Conservation (phyloP, 2,797 vertebrate species). For the Amblyopsis hoosieri region DNA sequence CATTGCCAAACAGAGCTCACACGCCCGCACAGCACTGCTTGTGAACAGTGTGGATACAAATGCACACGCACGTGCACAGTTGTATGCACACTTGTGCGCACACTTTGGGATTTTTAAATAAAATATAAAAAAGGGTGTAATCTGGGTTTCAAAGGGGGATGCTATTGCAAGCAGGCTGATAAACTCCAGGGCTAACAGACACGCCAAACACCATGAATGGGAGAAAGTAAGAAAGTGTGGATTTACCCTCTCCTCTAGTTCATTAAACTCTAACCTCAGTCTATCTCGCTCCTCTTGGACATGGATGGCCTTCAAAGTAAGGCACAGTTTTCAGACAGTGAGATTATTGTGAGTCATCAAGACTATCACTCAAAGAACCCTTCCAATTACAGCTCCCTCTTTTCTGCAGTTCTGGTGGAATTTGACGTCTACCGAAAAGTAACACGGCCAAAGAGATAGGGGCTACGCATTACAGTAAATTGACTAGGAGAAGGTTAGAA, state of each 20-base stretch:
- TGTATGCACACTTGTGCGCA: constrained; percentile 7
- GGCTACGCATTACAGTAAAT: neutral
- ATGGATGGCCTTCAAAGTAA: constrained; percentile 83
- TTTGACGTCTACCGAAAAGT: neutral
- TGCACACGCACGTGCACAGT: constrained; percentile 34
- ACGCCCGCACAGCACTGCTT: constrained; percentile 47
- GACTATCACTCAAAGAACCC: constrained; percentile 36
- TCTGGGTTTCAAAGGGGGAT: constrained; percentile 57
- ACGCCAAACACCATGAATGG: constrained; percentile 62
- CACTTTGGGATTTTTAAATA: neutral
- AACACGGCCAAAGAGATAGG: neutral
- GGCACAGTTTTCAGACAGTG: constrained; percentile 68
- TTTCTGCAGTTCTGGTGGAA: neutral
- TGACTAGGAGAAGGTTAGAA: neutral
- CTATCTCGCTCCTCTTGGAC: constrained; percentile 86
- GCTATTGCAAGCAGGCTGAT: constrained; percentile 72
- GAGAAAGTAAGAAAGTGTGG: constrained; percentile 62
- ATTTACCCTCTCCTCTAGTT: constrained; percentile 91
- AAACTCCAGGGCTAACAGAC: constrained; percentile 61
- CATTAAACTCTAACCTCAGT: constrained; percentile 88
- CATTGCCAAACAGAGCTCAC: constrained; percentile 46
- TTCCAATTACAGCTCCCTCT: constrained; percentile 45
- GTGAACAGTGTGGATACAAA: constrained; percentile 48
- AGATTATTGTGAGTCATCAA: constrained; percentile 36
- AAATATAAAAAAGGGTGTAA: constrained; percentile 17